These are phyloP conservation scores for Argentina silus DNA, from an alignment of 2,797 vertebrate genomes.

Conservation along the genomic window DNA sequence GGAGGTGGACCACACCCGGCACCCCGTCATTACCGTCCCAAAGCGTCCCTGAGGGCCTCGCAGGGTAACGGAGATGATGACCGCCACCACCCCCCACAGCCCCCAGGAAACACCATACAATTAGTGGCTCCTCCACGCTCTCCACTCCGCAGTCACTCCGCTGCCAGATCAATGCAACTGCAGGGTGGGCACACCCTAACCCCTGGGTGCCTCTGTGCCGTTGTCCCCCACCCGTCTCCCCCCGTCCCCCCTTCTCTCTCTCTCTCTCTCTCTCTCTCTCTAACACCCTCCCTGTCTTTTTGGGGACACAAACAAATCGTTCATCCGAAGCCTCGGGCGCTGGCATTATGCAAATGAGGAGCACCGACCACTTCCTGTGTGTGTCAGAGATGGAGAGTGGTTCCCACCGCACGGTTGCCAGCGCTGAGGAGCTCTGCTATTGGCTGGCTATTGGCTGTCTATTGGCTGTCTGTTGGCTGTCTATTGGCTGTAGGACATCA, in stretches of 20 bases:
- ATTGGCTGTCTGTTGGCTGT: too few relatives aligned
- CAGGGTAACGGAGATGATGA: conserved; percentile 45
- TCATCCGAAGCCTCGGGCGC: conserved; percentile 30
- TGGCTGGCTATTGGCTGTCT: too few relatives aligned
- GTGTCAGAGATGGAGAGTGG: background rate
- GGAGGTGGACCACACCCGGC: conserved; percentile 63
- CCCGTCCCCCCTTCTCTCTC: conserved; percentile 3
- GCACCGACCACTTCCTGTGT: conserved; percentile 62
- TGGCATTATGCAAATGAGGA: conserved; percentile 62
- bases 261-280: conserved; percentile 23
- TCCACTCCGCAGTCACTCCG: conserved; percentile 14
- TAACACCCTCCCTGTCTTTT: background rate
- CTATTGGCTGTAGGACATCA: too few relatives aligned
- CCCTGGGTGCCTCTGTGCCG: background rate
- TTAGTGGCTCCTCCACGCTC: conserved; percentile 64
- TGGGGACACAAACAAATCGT: conserved; percentile 34
- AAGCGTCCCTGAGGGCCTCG: conserved; percentile 61
- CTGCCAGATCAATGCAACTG: conserved; percentile 33
- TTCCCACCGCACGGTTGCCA: background rate
- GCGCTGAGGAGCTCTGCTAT: conserved; percentile 43
- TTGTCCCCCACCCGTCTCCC: conserved; percentile 27
- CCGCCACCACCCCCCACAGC: conserved; percentile 36
- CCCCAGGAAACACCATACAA: conserved; percentile 69
- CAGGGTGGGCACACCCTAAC: conserved; percentile 50
- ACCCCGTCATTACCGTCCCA: conserved; percentile 76